phyloP scores from a whole-genome alignment of 2,888 invertebrate genomes.

The Falcaria lacertinaria region DNA sequence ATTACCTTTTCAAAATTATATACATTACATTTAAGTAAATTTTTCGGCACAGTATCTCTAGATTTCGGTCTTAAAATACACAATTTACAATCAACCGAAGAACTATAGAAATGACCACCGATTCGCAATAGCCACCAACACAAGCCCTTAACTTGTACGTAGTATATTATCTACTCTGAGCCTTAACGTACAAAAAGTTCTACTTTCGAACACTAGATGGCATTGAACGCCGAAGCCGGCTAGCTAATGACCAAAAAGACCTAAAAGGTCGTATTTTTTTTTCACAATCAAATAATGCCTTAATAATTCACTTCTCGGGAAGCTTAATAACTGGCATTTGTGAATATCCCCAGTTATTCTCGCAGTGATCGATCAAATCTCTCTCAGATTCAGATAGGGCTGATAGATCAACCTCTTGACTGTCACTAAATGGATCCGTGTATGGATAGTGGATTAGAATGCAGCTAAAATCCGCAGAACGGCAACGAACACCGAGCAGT shows the following conservation, averaged over 20 bases:
- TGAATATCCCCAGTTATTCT: conserved; percentile 81
- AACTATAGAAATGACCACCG: neutral
- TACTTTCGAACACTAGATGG: conserved; percentile 46
- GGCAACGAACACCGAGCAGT: conserved; percentile 62
- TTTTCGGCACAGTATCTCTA: neutral
- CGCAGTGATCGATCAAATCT: conserved; percentile 83
- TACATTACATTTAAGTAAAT: too few species aligned
- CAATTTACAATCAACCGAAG: neutral
- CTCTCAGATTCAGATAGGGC: conserved; percentile 81
- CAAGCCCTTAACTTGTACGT: too few species aligned
- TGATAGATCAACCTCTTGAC: conserved; percentile 62
- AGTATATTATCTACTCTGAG: too few species aligned
- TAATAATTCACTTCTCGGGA: conserved; percentile 78
- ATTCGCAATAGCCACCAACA: conserved; percentile 6
- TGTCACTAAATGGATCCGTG: conserved; percentile 68
- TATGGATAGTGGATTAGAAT: conserved; percentile 77
- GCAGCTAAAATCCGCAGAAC: conserved; percentile 75
- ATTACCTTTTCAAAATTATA: neutral
- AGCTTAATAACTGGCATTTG: conserved; percentile 83
- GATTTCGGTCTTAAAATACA: neutral
- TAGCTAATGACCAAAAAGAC: conserved; percentile 14
- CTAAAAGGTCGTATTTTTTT: conserved; percentile 22
- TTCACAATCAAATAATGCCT: conserved; percentile 26
- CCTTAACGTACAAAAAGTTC: too few species aligned
- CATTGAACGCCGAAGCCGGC: conserved; percentile 50